phyloP scores from a whole-genome alignment of 2,113 vertebrate species.

The Proteles cristata region DNA sequence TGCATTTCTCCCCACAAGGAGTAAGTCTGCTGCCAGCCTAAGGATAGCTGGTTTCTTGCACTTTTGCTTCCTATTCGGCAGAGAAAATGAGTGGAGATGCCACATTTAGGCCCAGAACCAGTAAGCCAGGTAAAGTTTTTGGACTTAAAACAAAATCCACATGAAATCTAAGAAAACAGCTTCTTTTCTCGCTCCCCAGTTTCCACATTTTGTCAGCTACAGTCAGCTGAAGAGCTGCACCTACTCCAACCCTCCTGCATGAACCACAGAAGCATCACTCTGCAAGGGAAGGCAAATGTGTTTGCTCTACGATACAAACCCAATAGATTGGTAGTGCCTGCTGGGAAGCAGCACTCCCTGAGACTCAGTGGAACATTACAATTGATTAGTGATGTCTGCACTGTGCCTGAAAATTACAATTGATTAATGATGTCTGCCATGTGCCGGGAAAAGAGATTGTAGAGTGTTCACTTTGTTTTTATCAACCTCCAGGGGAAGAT shows the following conservation, averaged over 20 bases:
- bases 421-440: slow-evolving; percentile 22
- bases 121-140: neutral
- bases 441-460: neutral
- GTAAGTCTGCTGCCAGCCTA: neutral
- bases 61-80: neutral
- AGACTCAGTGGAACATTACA: neutral
- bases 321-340: neutral
- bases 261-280: neutral
- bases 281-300: neutral
- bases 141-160: neutral
- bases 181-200: neutral
- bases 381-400: slow-evolving; percentile 14
- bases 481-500: neutral
- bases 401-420: neutral
- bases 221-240: neutral
- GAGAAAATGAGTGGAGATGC: neutral
- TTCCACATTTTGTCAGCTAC: neutral
- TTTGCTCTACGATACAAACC: neutral
- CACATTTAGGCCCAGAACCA: neutral
- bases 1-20: neutral
- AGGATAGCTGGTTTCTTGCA: neutral
- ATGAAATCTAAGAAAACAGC: neutral
- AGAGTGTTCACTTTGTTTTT: neutral
- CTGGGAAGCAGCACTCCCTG: neutral
- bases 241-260: neutral